phyloP scores from a whole-genome alignment of 2,888 invertebrate genomes.

The Beris chalybata region DNA sequence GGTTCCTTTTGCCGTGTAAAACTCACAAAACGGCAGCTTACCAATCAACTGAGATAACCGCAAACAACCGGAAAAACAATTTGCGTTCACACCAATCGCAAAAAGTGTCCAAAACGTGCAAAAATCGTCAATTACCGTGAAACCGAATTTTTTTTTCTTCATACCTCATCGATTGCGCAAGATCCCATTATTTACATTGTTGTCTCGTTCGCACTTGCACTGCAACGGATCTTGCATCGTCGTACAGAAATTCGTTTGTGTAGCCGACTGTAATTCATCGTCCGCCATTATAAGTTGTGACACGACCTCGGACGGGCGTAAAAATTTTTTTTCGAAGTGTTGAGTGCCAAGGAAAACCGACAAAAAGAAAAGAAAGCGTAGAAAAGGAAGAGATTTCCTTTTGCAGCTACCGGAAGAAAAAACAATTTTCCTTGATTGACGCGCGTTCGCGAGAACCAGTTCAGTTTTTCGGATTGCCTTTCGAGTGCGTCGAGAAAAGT shows the following conservation, averaged over 20 bases:
- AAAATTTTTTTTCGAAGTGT: constrained; percentile 16
- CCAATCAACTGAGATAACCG: no score
- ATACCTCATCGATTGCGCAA: constrained; percentile 37
- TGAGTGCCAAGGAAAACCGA: background rate
- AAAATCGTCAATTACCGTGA: background rate
- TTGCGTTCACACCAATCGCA: background rate
- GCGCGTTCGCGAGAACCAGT: background rate
- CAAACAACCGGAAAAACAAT: background rate
- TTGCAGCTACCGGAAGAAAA: no score
- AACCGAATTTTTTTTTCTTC: background rate
- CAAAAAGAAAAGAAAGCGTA: no score
- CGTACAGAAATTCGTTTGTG: background rate
- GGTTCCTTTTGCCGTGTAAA: no score
- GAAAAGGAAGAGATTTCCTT: no score
- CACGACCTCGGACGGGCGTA: constrained; percentile 37
- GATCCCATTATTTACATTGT: constrained; percentile 36
- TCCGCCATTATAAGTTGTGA: constrained; percentile 38
- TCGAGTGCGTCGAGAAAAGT: background rate
- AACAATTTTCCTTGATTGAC: no score
- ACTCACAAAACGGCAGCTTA: no score
- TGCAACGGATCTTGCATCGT: background rate
- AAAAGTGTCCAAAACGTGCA: background rate
- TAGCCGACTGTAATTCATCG: constrained; percentile 21
- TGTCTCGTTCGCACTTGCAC: constrained; percentile 12
- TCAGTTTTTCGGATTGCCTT: background rate